phyloP scores from a whole-genome alignment of 1,140 invertebrate species.

The Leptopilina boulardi region DNA sequence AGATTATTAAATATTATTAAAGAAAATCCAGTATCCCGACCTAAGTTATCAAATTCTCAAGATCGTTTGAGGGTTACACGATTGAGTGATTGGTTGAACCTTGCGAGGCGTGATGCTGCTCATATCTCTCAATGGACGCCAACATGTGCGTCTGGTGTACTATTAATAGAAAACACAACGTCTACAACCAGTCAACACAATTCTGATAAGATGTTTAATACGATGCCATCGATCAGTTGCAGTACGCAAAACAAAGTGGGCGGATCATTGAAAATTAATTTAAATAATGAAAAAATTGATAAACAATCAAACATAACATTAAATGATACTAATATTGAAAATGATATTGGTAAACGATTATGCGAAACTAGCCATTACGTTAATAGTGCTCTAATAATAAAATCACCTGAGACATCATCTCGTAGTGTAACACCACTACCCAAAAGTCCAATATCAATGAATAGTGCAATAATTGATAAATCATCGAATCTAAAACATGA shows the following conservation, averaged over 20 bases:
- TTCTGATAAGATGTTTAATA: conserved; percentile 7
- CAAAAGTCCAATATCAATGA: conserved; percentile 64
- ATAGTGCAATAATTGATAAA: conserved; percentile 69
- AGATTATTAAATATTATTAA: conserved; percentile 78
- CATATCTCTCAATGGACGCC: conserved; percentile 35
- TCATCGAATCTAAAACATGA: conserved; percentile 43
- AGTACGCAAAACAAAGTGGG: conserved; percentile 37
- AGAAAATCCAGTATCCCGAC: conserved; percentile 63
- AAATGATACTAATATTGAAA: conserved; percentile 31
- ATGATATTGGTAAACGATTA: conserved; percentile 26
- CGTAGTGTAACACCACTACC: conserved; percentile 52
- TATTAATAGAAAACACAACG: conserved; percentile 48
- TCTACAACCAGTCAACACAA: conserved; percentile 21
- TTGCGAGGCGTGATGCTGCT: conserved; percentile 67
- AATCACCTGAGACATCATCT: conserved; percentile 42
- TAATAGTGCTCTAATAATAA: conserved; percentile 57
- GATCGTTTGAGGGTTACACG: conserved; percentile 73
- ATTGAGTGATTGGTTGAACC: conserved; percentile 76
- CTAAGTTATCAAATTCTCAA: conserved; percentile 45
- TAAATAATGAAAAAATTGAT: conserved; percentile 24
- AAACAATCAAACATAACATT: neutral
- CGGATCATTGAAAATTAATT: conserved; percentile 1
- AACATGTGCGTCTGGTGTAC: conserved; percentile 38
- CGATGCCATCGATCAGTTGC: conserved; percentile 12
- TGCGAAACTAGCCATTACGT: conserved; percentile 47